Evolutionary conservation across 2,888 invertebrate genomes (phyloP).

Genomic region (Lamproptera curius): DNA sequence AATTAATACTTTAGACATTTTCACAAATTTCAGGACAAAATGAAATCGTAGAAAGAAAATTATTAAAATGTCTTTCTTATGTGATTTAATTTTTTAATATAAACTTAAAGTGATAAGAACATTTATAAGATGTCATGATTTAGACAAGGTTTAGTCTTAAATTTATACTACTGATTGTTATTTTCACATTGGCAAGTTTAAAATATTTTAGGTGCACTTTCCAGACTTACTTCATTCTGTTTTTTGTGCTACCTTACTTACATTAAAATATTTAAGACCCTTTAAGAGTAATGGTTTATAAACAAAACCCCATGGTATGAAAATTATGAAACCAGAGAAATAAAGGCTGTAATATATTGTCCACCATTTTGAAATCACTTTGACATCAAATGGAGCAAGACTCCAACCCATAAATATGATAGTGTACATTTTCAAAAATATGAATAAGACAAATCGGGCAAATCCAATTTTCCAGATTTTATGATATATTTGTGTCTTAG

Average conservation of each 20-base stretch:
- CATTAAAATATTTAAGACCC: constrained; percentile 26
- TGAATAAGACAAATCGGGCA: constrained; percentile 68
- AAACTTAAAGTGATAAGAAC: too few species aligned
- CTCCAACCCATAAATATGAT: constrained; percentile 92
- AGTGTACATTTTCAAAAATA: constrained; percentile 84
- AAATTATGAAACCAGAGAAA: constrained; percentile 83
- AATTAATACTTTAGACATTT: too few species aligned
- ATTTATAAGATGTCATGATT: too few species aligned
- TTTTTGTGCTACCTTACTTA: constrained; percentile 21
- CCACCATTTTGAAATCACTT: constrained; percentile 84
- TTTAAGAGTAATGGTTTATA: constrained; percentile 64
- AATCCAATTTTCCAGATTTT: constrained; percentile 54
- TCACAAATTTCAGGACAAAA: too few species aligned
- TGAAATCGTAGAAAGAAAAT: too few species aligned
- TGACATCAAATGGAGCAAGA: constrained; percentile 84
- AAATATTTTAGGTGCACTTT: too few species aligned
- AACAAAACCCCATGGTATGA: constrained; percentile 81
- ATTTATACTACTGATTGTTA: too few species aligned
- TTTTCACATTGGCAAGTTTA: too few species aligned
- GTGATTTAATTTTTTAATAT: too few species aligned
- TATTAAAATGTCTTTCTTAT: too few species aligned
- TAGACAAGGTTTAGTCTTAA: too few species aligned
- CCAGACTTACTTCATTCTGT: too few species aligned
- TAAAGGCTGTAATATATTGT: constrained; percentile 80
- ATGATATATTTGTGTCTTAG: constrained; percentile 67